Conservation (phyloP, 37 sponge, comb jelly and placozoan genomes). For the Hexactinellida sp. region DNA sequence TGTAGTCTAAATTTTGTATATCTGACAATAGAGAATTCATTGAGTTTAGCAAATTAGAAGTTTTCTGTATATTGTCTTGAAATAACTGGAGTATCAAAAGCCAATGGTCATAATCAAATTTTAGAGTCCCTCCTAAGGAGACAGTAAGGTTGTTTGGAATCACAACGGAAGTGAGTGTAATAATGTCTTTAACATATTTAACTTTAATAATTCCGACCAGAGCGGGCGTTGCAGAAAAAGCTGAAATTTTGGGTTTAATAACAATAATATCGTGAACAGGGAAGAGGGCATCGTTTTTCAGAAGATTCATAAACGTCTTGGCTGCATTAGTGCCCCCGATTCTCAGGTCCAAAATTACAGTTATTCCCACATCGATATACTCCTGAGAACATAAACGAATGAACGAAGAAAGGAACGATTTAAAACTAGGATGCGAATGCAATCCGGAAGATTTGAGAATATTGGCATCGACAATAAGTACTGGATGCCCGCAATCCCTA, state of each 20-base stretch:
- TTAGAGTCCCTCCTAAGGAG: neutral
- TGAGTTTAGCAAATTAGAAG: neutral
- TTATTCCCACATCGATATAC: neutral
- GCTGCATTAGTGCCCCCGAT: neutral
- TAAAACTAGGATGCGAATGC: neutral
- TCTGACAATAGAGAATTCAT: neutral
- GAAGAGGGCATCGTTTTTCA: neutral
- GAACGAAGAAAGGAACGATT: neutral
- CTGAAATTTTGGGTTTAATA: neutral
- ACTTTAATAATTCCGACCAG: neutral
- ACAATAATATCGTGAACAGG: neutral
- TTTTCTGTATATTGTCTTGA: neutral
- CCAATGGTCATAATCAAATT: constrained; percentile 10
- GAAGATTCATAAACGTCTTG: neutral
- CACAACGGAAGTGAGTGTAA: neutral
- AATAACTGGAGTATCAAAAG: neutral
- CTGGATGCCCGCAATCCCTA: neutral
- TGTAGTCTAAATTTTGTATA: neutral
- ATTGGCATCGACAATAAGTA: neutral
- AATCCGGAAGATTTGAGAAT: neutral
- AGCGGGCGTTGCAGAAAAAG: neutral
- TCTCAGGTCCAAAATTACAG: neutral
- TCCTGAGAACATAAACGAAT: neutral
- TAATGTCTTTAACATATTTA: neutral
- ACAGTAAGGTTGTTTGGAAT: neutral